Evolutionary conservation across 1,140 invertebrate genomes (phyloP).

Genomic region (Drosophila lowei): DNA sequence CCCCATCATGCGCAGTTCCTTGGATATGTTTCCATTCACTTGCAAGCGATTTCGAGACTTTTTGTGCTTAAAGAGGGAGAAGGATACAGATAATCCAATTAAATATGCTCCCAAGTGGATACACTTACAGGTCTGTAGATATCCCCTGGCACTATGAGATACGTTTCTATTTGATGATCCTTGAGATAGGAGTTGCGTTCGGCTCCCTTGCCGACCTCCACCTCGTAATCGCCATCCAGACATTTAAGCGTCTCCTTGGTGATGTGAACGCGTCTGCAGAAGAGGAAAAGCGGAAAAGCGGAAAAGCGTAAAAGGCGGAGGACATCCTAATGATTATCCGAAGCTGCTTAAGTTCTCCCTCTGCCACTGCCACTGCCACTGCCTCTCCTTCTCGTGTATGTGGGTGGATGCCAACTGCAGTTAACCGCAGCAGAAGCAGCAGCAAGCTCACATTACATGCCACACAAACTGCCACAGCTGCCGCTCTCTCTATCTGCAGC

Average conservation of each 20-base stretch:
- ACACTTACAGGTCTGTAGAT: constrained; percentile 87
- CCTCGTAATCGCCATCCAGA: constrained; percentile 93
- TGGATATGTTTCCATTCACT: constrained; percentile 91
- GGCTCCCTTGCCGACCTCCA: constrained; percentile 93
- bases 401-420: constrained; percentile 11
- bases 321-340: constrained; percentile 35
- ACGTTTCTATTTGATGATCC: constrained; percentile 96
- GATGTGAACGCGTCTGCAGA: constrained; percentile 93
- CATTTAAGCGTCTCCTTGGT: constrained; percentile 94
- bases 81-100: not conserved
- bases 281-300: not conserved
- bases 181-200: constrained; percentile 94
- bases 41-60: constrained; percentile 86
- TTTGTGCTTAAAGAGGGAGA: constrained; percentile 56
- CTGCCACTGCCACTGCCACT: not conserved
- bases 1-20: constrained; percentile 94
- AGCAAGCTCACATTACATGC: constrained; percentile 41
- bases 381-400: not conserved
- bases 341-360: constrained; percentile 9
- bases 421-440: constrained; percentile 27
- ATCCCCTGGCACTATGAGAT: constrained; percentile 91
- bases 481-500: not conserved
- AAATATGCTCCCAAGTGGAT: not conserved
- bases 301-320: not conserved
- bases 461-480: constrained; percentile 32